Base-by-base conservation (phyloP, 2,113 vertebrate genomes). In the Pluvianellus socialis region DNA sequence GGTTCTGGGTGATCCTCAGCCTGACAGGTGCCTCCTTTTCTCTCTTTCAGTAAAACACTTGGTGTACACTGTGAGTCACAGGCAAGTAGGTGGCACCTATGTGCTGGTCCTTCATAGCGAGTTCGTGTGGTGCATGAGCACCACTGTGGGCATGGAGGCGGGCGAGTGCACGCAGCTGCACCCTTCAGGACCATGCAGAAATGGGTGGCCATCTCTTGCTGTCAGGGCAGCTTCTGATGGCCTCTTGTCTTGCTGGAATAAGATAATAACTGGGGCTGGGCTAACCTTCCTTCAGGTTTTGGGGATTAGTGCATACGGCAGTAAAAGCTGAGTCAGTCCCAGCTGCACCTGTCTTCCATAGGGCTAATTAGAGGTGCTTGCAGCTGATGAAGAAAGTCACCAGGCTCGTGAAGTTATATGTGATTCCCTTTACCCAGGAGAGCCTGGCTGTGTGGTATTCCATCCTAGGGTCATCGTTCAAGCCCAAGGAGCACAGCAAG, bases 391-490 rank as follows among this genome's bases (percentile, higher is more conserved):
- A 20, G 70, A 33, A 8, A 45, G 8, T 7, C 2, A 2, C 18
- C 23, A 58, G 53, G 10, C 19, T 12, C 3, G 1, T 2, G 6
- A 40, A 47, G 27, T 77, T 20, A 7, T 24, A 14, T 24, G 9
- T 32, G 10, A 26, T 30, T 47, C 4, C 17, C 13, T 82, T 74
- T 18, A 33, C 7, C 2, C 1, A 17, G 40, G 22, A 61, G 53
- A 44, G 10, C 1, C 1, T 53, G 68, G 15, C 9, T 74, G 5
- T 2, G 1, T 28, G n/a, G 40, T n/a, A 12, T 14, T 92, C 10
- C 0, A 0, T 38, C 4, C 19, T 24, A 22, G 4, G 12, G 7
- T 59, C 18, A 5, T 38, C 0, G 0, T 12, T 82, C 0, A 4
- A 63, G 28, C 17, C 50, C 6, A 38, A 63, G 47, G n/a, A 59